Evolutionary conservation across 2,888 invertebrate species (phyloP), one percentile per base, ranked within the genome.

Genomic region (Ommatoiulus sabulosus): DNA sequence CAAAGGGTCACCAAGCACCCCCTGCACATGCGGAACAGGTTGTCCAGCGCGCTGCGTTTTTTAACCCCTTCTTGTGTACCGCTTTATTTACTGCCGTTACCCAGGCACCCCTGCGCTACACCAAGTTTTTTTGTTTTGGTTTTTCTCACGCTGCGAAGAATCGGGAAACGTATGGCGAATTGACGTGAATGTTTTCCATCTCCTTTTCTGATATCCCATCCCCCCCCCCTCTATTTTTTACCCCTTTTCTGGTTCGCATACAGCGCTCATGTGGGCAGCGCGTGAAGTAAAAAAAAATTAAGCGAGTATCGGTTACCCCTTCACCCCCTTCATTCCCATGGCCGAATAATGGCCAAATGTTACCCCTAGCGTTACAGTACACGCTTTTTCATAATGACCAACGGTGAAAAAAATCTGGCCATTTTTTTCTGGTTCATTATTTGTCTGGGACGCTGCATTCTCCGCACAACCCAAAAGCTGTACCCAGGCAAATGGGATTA

Each of bases 401-500:
- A 15, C 15, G 52, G 52, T 12, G 52, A 7, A 52, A 52, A 52
- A 52, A 52, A 52, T 52, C 8, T 15, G 15, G 6, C 15, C 15
- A 10, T 52, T 52, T 12, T 52, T 52, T 15, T 12, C 52, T 15
- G 52, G 7, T 52, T 52, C 52, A 12, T 52, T 52, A 15, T 52
- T 52, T 10, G 52, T 52, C 52, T 52, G 52, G 52, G 15, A 15
- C 52, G 15, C 3, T 15, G 15, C 52, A 52, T 52, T 52, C 52
- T 52, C 46, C 5, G 46, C 46, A n/a, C n/a, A 8, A 46, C 46
- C 20, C 24, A 7, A 80, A 12, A 80, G 24, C 35, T n/a, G 84
- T 15, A 24, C 84, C 84, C 84, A 20, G 43, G 84, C 84, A 10
- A 84, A 20, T 84, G 84, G 84, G 84, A 84, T 84, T 84, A 84